A percentile compares a stretch with the other conserved stretches of the same genome.
Evolutionary conservation across 2,888 invertebrate genomes (phyloP).

Genomic region (Drosophila limbata): DNA sequence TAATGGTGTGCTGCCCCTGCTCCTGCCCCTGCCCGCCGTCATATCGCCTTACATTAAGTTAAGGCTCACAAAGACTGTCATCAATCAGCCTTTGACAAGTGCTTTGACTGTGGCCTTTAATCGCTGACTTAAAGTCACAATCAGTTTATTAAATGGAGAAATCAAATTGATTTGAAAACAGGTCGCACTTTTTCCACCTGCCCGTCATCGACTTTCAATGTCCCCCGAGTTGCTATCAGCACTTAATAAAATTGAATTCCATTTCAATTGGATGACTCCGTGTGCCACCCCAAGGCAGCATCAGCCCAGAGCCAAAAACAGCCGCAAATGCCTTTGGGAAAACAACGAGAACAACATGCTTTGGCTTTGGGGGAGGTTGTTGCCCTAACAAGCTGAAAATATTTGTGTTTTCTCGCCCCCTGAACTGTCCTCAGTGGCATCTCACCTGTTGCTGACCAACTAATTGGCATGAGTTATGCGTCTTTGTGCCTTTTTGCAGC

Average conservation of each 20-base stretch:
- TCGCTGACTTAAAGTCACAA: slow-evolving; percentile 47
- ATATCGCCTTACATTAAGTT: slow-evolving; percentile 44
- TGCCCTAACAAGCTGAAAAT: slow-evolving; percentile 80
- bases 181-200: slow-evolving; percentile 42
- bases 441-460: slow-evolving; percentile 49
- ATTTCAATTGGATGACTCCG: slow-evolving; percentile 77
- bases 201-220: slow-evolving; percentile 45
- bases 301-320: background rate
- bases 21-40: background rate
- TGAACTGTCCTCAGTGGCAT: slow-evolving; percentile 22
- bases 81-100: slow-evolving; percentile 72
- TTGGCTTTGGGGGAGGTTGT: slow-evolving; percentile 42
- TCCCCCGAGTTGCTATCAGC: slow-evolving; percentile 63
- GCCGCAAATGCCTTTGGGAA: slow-evolving; percentile 69
- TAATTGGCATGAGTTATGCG: slow-evolving; percentile 75
- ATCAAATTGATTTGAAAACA: slow-evolving; percentile 54
- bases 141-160: slow-evolving; percentile 40
- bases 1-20: slow-evolving; percentile 51
- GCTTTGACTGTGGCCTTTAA: slow-evolving; percentile 65
- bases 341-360: slow-evolving; percentile 13
- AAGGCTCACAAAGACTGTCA: slow-evolving; percentile 45
- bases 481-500: slow-evolving; percentile 52
- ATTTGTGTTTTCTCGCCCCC: slow-evolving; percentile 78
- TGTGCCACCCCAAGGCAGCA: slow-evolving; percentile 28
- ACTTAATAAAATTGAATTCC: slow-evolving; percentile 85